phyloP scores from a whole-genome alignment of 2,113 vertebrate genomes.

The Piliocolobus tephrosceles region DNA sequence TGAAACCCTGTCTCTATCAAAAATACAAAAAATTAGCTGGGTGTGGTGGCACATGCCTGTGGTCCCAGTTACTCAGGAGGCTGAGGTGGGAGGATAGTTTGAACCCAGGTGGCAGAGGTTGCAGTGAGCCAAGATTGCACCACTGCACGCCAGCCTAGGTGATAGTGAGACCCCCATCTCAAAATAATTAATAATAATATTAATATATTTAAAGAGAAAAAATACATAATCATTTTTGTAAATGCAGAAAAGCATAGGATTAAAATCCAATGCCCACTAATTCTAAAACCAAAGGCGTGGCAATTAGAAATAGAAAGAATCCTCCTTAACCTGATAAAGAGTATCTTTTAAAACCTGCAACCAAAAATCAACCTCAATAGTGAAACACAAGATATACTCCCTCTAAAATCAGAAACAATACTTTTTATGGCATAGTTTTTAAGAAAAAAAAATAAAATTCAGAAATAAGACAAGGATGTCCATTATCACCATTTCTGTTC shows the following conservation, averaged over 20 bases:
- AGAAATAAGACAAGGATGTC: neutral
- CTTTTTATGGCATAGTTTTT: neutral
- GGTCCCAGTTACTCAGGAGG: neutral
- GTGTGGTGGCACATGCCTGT: neutral
- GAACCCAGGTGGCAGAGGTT: neutral
- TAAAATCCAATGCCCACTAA: neutral
- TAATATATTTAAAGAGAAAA: neutral
- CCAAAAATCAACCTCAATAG: neutral
- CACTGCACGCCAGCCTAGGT: neutral
- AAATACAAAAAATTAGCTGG: neutral
- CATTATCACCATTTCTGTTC: neutral
- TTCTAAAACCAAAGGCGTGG: neutral
- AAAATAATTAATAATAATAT: no score
- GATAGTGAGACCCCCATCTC: no score
- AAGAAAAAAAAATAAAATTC: neutral
- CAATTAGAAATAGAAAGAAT: neutral
- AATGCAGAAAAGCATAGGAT: neutral
- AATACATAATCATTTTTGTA: neutral
- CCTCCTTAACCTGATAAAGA: neutral
- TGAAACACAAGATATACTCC: neutral
- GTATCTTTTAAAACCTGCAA: neutral
- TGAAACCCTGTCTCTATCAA: neutral
- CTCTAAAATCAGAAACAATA: neutral
- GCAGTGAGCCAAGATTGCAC: neutral
- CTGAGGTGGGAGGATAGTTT: neutral